Evolutionary conservation across 2,888 invertebrate genomes (phyloP).

Genomic region (Acrocera orbiculus): DNA sequence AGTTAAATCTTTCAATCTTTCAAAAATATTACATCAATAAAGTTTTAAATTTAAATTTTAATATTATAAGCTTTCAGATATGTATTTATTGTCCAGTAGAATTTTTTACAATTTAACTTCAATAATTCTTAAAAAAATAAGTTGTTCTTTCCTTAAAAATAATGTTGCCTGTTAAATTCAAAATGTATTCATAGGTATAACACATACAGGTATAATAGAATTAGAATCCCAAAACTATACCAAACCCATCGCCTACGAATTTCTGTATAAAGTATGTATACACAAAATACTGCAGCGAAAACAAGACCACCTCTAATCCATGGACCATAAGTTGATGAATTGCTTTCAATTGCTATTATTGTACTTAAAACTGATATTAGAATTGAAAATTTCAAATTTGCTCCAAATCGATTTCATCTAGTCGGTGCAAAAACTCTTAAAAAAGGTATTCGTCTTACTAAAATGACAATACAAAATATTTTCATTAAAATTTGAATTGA

Average conservation of each 20-base stretch:
- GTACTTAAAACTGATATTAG: conserved; percentile 34
- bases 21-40: too few species aligned
- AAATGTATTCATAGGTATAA: conserved; percentile 19
- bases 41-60: too few species aligned
- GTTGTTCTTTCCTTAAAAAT: too few species aligned
- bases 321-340: conserved; percentile 35
- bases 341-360: conserved; percentile 36
- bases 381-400: conserved; percentile 33
- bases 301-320: conserved; percentile 35
- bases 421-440: conserved; percentile 27
- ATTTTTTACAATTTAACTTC: too few species aligned
- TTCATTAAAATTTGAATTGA: too few species aligned
- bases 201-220: conserved; percentile 28
- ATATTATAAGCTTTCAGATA: too few species aligned
- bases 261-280: too few species aligned
- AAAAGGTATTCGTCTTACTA: conserved; percentile 23
- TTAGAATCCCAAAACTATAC: conserved; percentile 36
- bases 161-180: too few species aligned
- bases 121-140: too few species aligned
- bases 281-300: conserved; percentile 35
- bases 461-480: conserved; percentile 11
- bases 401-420: conserved; percentile 27
- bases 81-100: too few species aligned
- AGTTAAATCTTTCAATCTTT: too few species aligned
- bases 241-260: too few species aligned